Conservation (phyloP, 1,140 invertebrate species). For the Caenorhabditis inopinata region DNA sequence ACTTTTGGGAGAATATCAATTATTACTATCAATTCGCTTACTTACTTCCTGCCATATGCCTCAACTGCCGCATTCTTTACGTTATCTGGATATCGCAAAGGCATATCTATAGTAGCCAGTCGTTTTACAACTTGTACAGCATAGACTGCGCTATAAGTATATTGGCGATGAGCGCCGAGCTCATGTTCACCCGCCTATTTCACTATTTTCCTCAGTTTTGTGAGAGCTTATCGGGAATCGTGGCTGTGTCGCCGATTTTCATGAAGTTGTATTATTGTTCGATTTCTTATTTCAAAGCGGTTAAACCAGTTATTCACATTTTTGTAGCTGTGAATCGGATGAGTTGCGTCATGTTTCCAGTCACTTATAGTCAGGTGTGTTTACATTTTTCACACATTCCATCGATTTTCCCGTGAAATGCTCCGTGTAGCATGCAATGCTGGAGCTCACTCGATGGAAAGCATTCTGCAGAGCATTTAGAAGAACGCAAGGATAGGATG, state of each 20-base stretch:
- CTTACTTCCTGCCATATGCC: not conserved
- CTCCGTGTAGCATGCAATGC: no score
- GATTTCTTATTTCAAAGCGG: not conserved
- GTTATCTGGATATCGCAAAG: not conserved
- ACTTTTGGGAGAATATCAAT: not conserved
- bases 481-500: no score
- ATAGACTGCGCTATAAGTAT: not conserved
- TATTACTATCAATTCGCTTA: slow-evolving; percentile 15
- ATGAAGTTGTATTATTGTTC: not conserved
- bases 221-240: not conserved
- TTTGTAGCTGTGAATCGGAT: slow-evolving; percentile 1
- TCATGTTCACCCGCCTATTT: not conserved
- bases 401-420: no score
- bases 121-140: not conserved
- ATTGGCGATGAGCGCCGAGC: not conserved
- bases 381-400: not conserved
- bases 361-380: not conserved
- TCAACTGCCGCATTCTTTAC: slow-evolving; percentile 6
- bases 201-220: not conserved
- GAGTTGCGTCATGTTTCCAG: slow-evolving; percentile 3
- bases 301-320: slow-evolving; percentile 2
- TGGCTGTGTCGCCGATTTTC: not conserved
- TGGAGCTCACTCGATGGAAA: no score
- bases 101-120: not conserved
- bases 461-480: no score